phyloP scores from a whole-genome alignment of 2,113 vertebrate genomes.

The Colius striatus region DNA sequence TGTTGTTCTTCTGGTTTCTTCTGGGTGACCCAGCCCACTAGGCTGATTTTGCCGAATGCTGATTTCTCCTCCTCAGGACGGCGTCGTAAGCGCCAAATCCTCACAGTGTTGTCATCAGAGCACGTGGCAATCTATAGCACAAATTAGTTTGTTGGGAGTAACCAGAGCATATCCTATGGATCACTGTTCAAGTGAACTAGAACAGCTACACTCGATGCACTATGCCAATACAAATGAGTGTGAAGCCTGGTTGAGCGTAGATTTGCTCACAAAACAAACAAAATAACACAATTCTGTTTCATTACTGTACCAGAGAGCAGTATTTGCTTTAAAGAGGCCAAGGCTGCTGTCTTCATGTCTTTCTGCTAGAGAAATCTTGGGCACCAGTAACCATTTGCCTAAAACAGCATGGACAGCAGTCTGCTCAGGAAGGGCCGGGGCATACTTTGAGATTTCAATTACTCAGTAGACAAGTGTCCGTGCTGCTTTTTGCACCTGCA shows the following conservation, averaged over 20 bases:
- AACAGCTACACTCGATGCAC: neutral
- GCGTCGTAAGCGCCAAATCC: constrained; percentile 89
- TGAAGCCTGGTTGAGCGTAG: neutral
- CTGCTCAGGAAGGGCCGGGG: neutral
- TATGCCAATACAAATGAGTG: neutral
- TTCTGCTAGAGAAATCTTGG: constrained; percentile 46
- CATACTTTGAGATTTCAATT: constrained; percentile 39
- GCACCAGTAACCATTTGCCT: neutral
- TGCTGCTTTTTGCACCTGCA: neutral
- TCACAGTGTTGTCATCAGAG: constrained; percentile 95
- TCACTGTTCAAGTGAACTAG: neutral
- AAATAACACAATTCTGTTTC: neutral
- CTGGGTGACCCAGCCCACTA: constrained; percentile 86
- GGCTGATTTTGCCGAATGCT: constrained; percentile 62
- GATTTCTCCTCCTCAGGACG: constrained; percentile 66
- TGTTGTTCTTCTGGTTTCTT: constrained; percentile 68
- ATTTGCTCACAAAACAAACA: neutral
- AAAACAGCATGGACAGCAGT: neutral
- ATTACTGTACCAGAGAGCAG: neutral
- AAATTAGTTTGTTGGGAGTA: neutral
- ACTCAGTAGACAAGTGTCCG: constrained; percentile 12
- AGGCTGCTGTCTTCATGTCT: neutral
- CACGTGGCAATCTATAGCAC: constrained; percentile 89
- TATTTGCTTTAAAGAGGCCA: neutral
- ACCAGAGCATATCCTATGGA: neutral